These are phyloP conservation scores for Paracanthobrama guichenoti DNA, from an alignment of 2,113 vertebrate genomes.

Conservation along the genomic window DNA sequence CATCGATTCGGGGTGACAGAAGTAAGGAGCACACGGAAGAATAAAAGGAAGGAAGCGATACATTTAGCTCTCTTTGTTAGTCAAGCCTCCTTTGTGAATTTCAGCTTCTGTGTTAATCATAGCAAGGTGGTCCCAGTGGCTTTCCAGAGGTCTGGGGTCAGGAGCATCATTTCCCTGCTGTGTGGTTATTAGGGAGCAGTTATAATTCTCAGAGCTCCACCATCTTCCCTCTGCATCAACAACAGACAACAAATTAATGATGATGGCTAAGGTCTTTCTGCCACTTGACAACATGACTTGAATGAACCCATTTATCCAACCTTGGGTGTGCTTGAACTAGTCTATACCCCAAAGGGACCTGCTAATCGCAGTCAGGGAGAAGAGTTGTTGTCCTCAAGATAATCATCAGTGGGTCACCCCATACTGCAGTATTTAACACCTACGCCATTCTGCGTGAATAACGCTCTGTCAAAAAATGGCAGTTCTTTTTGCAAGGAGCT, in stretches of 20 bases:
- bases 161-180: constrained; percentile 43
- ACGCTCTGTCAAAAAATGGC: constrained; percentile 20
- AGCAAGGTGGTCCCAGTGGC: constrained; percentile 45
- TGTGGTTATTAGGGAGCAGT: constrained; percentile 50
- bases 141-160: constrained; percentile 48
- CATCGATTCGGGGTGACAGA: constrained; percentile 54
- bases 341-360: constrained; percentile 22
- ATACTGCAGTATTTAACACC: constrained; percentile 12
- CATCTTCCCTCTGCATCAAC: constrained; percentile 15
- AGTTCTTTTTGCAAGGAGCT: constrained; percentile 11
- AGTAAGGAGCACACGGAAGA: constrained; percentile 14
- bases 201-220: constrained; percentile 45
- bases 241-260: constrained; percentile 57
- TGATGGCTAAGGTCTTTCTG: constrained; percentile 48
- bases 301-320: constrained; percentile 49
- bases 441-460: neutral
- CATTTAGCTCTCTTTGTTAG: neutral
- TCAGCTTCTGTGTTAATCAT: constrained; percentile 57
- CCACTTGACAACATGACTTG: constrained; percentile 40
- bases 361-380: neutral
- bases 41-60: constrained; percentile 26
- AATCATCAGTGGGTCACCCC: neutral
- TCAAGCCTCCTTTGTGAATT: constrained; percentile 30
- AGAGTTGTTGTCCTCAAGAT: neutral
- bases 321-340: constrained; percentile 24